phyloP scores from a whole-genome alignment of 35 echinoderm and acorn worm genomes.

The Amphiura filiformis region DNA sequence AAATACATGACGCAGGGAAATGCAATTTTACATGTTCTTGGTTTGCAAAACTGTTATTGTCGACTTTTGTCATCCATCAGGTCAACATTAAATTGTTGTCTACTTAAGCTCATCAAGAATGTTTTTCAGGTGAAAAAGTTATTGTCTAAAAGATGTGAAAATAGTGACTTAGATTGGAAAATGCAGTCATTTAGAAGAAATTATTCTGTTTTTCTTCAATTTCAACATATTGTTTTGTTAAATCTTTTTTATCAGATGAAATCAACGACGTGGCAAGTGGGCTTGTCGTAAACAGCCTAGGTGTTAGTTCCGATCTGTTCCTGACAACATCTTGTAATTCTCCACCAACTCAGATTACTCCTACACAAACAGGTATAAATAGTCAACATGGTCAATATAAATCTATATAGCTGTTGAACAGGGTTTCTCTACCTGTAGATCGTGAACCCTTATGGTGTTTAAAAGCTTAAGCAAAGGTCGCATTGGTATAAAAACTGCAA shows the following conservation, averaged over 20 bases:
- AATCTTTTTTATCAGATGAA: neutral
- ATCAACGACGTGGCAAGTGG: conserved; percentile 8
- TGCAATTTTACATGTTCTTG: no score
- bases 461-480: neutral
- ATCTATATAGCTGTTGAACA: neutral
- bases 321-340: conserved; percentile 8
- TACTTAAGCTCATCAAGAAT: neutral
- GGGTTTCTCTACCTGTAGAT: no score
- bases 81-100: neutral
- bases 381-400: neutral
- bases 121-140: no score
- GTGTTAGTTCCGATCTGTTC: conserved; percentile 24
- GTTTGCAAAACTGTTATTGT: no score
- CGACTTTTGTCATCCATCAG: neutral
- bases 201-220: no score
- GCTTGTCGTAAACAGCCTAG: conserved; percentile 5
- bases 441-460: no score
- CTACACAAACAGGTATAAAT: conserved; percentile 4
- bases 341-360: conserved; percentile 29
- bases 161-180: neutral
- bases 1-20: no score
- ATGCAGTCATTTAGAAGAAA: neutral
- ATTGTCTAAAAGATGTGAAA: neutral
- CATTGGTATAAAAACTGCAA: neutral
- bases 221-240: neutral